These are phyloP conservation scores for Thysanoteuthis rhombus DNA, from an alignment of 2,888 invertebrate genomes.

Conservation along the genomic window DNA sequence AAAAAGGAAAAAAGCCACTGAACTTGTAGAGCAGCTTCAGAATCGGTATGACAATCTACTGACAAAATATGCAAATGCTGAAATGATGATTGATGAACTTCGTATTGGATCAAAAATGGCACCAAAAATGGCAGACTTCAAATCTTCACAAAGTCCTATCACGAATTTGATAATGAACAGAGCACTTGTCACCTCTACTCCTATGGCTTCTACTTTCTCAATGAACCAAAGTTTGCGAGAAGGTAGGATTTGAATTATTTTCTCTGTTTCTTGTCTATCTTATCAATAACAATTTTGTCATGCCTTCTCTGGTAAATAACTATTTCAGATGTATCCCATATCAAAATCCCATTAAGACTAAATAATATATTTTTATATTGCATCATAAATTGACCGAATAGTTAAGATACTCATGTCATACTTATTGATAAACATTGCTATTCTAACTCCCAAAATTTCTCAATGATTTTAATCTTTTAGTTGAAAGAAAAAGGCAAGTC, in stretches of 20 bases:
- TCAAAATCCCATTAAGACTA: no score
- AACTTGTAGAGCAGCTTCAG: constrained; percentile 62
- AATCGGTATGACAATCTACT: constrained; percentile 64
- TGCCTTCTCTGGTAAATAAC: no score
- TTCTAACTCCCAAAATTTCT: no score
- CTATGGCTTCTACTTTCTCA: neutral
- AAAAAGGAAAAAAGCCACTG: constrained; percentile 59
- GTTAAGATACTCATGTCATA: no score
- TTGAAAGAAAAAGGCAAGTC: no score
- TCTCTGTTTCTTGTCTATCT: no score
- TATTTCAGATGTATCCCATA: no score
- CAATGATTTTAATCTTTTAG: no score
- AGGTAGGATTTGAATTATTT: constrained; percentile 34
- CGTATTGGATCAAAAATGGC: constrained; percentile 63
- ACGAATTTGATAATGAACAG: constrained; percentile 27
- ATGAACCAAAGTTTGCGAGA: neutral
- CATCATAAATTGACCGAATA: no score
- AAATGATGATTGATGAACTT: constrained; percentile 67
- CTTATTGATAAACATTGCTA: no score
- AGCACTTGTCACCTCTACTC: constrained; percentile 12
- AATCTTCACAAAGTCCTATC: constrained; percentile 39
- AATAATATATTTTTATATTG: no score
- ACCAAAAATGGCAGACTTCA: constrained; percentile 37
- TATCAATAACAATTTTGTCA: no score
- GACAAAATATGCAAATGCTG: constrained; percentile 67